Evolutionary conservation across 2,888 invertebrate species (phyloP), one percentile per base, ranked within the genome.

Genomic region (Leptinotarsa haldemani): DNA sequence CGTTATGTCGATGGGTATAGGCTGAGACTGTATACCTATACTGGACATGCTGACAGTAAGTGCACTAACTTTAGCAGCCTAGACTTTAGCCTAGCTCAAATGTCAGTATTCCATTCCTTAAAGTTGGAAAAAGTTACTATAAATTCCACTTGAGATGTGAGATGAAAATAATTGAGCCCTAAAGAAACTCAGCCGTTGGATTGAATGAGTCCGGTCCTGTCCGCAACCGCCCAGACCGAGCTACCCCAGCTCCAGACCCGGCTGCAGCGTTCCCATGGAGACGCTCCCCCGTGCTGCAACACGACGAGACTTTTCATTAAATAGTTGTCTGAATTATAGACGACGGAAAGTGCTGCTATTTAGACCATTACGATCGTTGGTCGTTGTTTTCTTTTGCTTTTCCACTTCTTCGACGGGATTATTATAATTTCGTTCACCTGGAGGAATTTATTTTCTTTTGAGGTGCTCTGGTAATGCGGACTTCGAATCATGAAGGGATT

Each of bases 201-300:
- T 50, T 4, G 4, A 50, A 16, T 50, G 4, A n/a, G n/a, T 30
- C 40, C 61, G 0, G 2, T 40, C 40, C 61, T 61, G 61, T 15
- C n/a, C 1, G n/a, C n/a, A 1, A 61, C 30, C 61, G 61, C 61
- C 61, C 61, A 61, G 61, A 61, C 61, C 30, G 61, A 61, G 61
- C 61, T 61, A 61, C 81, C 82, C 82, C 83, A 82, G 81, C 80
- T 82, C 81, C 83, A 81, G 76, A 79, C 82, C 82, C 80, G 83
- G 84, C 85, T 86, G 86, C 86, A 86, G 82, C 84, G 86, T 86
- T 81, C 81, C 81, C 83, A 86, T 86, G 85, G 86, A 84, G 86
- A 86, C 87, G 83, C 82, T 80, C 83, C 83, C 84, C 82, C 40
- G 16, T 13, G 61, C 61, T 61, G 61, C 61, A 61, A 61, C 61